Percentiles rank a stretch among this genome's conserved stretches.
phyloP scores from a whole-genome alignment of 2,797 vertebrate genomes.

The Echeneis naucrates region DNA sequence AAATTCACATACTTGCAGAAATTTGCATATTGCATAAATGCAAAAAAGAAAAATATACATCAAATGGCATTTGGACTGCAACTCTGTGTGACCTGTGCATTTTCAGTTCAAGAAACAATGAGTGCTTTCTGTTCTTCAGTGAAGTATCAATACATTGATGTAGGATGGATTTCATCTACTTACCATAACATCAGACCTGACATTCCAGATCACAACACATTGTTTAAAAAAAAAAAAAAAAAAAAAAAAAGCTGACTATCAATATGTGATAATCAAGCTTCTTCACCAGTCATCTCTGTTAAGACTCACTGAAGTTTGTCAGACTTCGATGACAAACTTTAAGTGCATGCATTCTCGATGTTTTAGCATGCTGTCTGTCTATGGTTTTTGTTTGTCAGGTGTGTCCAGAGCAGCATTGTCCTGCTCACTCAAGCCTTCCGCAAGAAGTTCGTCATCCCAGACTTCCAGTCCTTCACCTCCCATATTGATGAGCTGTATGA shows the following conservation, averaged over 20 bases:
- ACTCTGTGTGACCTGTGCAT: neutral
- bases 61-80: constrained; percentile 7
- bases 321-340: constrained; percentile 65
- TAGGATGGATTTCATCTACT: neutral
- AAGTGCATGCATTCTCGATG: constrained; percentile 56
- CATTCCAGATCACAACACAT: constrained; percentile 22
- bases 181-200: neutral
- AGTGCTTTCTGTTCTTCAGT: neutral
- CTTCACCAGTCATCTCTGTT: constrained; percentile 43
- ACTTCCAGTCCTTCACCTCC: constrained; percentile 95
- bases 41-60: constrained; percentile 13
- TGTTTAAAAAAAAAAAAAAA: constrained; percentile 15
- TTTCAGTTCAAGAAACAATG: neutral
- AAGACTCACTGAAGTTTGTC: constrained; percentile 69
- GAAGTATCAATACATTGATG: neutral
- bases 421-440: constrained; percentile 98
- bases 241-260: constrained; percentile 27
- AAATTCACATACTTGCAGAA: constrained; percentile 29
- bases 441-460: constrained; percentile 99
- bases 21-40: constrained; percentile 11
- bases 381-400: constrained; percentile 86
- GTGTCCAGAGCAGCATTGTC: constrained; percentile 99
- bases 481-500: constrained; percentile 97
- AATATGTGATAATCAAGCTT: constrained; percentile 33
- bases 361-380: constrained; percentile 71